Conservation (phyloP, 1,140 invertebrate species). For the Heterodera schachtii region DNA sequence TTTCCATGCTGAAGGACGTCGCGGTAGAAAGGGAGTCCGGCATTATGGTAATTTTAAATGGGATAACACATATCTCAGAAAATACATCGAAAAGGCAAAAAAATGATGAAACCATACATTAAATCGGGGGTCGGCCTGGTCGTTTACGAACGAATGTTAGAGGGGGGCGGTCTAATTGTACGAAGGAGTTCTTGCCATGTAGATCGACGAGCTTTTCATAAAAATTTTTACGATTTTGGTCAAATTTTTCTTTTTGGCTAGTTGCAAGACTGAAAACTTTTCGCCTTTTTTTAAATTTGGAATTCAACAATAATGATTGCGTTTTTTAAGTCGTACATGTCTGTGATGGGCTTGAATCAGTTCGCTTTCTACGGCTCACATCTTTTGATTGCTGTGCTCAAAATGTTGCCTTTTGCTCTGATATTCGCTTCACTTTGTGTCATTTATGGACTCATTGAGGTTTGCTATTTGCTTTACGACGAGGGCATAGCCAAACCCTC, state of each 20-base stretch:
- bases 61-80: not conserved
- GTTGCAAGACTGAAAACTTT: not conserved
- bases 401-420: conserved; percentile 36
- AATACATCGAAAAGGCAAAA: too few relatives aligned
- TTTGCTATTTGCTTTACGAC: not conserved
- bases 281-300: not conserved
- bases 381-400: conserved; percentile 46
- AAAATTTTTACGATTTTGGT: too few relatives aligned
- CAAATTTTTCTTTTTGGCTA: too few relatives aligned
- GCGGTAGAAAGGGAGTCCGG: conserved; percentile 53
- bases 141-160: too few relatives aligned
- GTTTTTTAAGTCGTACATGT: conserved; percentile 49
- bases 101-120: too few relatives aligned
- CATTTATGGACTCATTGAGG: not conserved
- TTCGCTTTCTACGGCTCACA: conserved; percentile 52
- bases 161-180: too few relatives aligned
- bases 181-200: too few relatives aligned
- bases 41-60: conserved; percentile 42
- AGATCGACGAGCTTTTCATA: too few relatives aligned
- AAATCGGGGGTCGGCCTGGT: too few relatives aligned
- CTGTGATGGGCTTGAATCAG: conserved; percentile 53
- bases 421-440: conserved; percentile 9
- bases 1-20: conserved; percentile 38
- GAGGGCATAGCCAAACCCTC: too few relatives aligned
- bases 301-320: not conserved